A percentile compares a stretch with the other conserved stretches of the same genome.
phyloP scores from a whole-genome alignment of 2,797 vertebrate species.

The Sphenodon punctatus region DNA sequence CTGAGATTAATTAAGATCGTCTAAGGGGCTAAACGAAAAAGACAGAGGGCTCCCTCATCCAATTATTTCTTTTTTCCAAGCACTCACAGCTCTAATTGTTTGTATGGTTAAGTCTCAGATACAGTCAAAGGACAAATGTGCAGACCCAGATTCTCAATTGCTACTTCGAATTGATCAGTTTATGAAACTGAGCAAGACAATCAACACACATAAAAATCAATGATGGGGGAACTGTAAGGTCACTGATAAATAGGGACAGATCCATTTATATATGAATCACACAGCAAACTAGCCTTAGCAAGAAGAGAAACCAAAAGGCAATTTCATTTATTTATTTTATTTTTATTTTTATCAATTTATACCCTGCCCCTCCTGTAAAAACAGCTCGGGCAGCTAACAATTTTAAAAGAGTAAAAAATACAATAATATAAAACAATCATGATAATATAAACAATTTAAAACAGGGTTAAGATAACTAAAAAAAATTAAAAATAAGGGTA shows the following conservation, averaged over 20 bases:
- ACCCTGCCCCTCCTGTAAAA: no score
- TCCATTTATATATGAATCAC: neutral
- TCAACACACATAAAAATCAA: neutral
- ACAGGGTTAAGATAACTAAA: no score
- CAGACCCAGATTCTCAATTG: rapidly evolving
- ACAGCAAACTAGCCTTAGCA: neutral
- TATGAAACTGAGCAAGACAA: neutral
- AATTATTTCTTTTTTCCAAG: neutral
- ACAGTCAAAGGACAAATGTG: neutral
- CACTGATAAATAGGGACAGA: neutral
- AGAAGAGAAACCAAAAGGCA: neutral
- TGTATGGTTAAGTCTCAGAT: neutral
- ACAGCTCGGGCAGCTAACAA: no score
- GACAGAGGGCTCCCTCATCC: neutral
- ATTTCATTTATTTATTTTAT: neutral
- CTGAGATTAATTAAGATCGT: slow-evolving; percentile 25
- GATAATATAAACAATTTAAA: no score
- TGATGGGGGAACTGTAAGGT: neutral
- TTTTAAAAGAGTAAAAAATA: no score
- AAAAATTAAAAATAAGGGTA: no score
- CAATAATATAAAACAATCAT: no score
- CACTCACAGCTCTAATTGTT: rapidly evolving
- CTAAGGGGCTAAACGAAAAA: neutral
- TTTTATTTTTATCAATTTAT: no score
- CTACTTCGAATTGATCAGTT: neutral